These are phyloP conservation scores for Zygothrica quintamaculata DNA, from an alignment of 2,888 invertebrate genomes.

Conservation along the genomic window DNA sequence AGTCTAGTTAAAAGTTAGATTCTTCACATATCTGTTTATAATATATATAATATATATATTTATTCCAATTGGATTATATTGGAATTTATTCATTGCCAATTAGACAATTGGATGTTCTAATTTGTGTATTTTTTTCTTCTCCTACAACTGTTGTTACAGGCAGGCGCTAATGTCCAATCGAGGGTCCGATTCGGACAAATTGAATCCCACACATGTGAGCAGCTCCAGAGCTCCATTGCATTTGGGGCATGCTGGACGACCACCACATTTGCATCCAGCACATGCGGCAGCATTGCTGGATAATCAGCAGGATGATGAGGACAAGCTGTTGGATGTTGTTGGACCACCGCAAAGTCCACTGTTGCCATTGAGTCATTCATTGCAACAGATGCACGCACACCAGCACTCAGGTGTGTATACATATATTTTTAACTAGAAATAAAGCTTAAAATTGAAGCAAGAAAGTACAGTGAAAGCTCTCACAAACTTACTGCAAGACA, in stretches of 20 bases:
- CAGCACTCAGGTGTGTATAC: slow-evolving; percentile 84
- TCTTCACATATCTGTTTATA: no score
- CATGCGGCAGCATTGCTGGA: slow-evolving; percentile 81
- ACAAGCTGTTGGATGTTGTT: slow-evolving; percentile 93
- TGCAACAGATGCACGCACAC: slow-evolving; percentile 85
- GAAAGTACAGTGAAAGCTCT: no score
- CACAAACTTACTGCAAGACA: no score
- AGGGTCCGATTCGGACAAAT: slow-evolving; percentile 85
- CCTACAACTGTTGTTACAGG: slow-evolving; percentile 86
- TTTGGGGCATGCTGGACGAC: slow-evolving; percentile 84
- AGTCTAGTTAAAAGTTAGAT: no score
- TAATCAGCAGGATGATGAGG: slow-evolving; percentile 90
- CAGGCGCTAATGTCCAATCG: slow-evolving; percentile 87
- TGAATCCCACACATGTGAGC: slow-evolving; percentile 86
- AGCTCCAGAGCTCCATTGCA: slow-evolving; percentile 84
- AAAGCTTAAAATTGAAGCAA: no score
- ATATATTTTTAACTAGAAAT: neutral
- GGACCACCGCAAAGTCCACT: slow-evolving; percentile 93
- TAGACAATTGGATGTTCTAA: slow-evolving; percentile 83
- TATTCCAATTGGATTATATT: neutral
- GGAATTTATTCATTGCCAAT: neutral
- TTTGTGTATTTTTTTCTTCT: slow-evolving; percentile 79
- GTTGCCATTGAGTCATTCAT: slow-evolving; percentile 86
- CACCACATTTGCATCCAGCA: slow-evolving; percentile 80
- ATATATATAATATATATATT: no score